Percentiles rank a stretch among this genome's conserved stretches.
These are phyloP conservation scores for Platerodrilus igneus DNA, from an alignment of 2,888 invertebrate genomes.

Conservation along the genomic window DNA sequence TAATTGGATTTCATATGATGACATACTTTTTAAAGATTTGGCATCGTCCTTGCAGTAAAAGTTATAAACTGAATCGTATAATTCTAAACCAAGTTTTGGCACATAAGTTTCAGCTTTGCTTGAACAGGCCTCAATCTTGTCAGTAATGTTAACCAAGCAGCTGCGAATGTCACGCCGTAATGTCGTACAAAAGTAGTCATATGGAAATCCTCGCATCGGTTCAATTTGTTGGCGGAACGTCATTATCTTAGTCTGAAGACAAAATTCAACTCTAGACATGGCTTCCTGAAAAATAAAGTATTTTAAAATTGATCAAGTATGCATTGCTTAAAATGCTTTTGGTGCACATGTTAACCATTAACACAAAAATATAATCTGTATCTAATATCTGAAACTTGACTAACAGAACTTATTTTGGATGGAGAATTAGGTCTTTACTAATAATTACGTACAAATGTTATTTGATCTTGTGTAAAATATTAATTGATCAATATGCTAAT, in stretches of 20 bases:
- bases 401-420: too few species aligned
- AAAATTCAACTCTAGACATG: conserved; percentile 6
- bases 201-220: conserved; percentile 7
- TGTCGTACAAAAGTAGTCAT: conserved; percentile 10
- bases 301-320: too few species aligned
- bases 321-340: too few species aligned
- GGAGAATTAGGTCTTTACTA: too few species aligned
- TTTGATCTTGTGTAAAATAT: too few species aligned
- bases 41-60: conserved; percentile 14
- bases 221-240: conserved; percentile 3
- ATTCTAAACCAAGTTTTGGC: conserved; percentile 13
- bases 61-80: conserved; percentile 17
- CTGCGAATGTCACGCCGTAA: conserved; percentile 9
- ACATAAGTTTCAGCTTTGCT: conserved; percentile 12
- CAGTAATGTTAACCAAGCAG: conserved; percentile 8
- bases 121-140: conserved; percentile 10
- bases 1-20: too few species aligned
- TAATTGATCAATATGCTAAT: too few species aligned
- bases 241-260: conserved; percentile 1
- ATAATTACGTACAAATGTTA: too few species aligned
- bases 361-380: too few species aligned
- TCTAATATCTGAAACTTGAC: too few species aligned
- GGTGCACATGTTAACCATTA: too few species aligned
- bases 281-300: conserved; percentile 13
- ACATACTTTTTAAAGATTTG: conserved; percentile 13